Base-by-base conservation (phyloP, 2,888 invertebrate genomes). In the Ecliptopera silaceata region DNA sequence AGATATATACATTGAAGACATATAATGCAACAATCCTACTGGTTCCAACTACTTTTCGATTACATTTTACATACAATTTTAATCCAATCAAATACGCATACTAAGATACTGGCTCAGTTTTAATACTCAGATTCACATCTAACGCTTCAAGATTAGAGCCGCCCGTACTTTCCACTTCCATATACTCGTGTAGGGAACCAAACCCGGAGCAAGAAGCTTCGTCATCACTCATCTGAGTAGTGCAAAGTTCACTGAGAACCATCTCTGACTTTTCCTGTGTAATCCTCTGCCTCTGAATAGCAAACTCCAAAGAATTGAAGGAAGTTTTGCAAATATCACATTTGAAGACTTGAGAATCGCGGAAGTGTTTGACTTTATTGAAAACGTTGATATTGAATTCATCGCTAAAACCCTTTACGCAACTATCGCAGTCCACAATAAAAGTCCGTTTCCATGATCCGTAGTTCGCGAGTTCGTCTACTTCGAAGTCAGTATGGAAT, bases 221-320 rank as follows among this genome's bases (percentile, higher is more conserved):
- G 0, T 78, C 80, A 0, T 82, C 88, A 34, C 88, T 87, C 86
- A 88, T 87, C 44, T 86, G 83, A 0, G 86, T 66, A 0, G 86
- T 87, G 52, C 88, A 88, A 0, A 88, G 57, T 36, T 88, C 88
- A 22, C 88, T 88, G 10, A 88, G 51, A 3, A 87, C 80, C 70
- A 84, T 73, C 55, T 86, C 83, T 0, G 74, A 72, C 12, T 76
- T 80, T 0, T 82, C 80, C 0, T 72, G 75, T 0, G 55, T 53
- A 0, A 74, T 0, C 20, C 77, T 87, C 15, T 82, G 77, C 3
- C 80, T 71, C 18, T 82, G 82, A 1, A 88, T 74, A 0, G 77
- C 69, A 49, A 76, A 88, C 45, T 88, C 87, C 0, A 88, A 22
- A 0, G 72, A 62, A 12, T 74, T 82, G 32, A 79, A 86, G 0